A percentile compares a stretch with the other conserved stretches of the same genome.
Evolutionary conservation across 2,113 vertebrate genomes (phyloP).

Genomic region (Thalassoma bifasciatum): DNA sequence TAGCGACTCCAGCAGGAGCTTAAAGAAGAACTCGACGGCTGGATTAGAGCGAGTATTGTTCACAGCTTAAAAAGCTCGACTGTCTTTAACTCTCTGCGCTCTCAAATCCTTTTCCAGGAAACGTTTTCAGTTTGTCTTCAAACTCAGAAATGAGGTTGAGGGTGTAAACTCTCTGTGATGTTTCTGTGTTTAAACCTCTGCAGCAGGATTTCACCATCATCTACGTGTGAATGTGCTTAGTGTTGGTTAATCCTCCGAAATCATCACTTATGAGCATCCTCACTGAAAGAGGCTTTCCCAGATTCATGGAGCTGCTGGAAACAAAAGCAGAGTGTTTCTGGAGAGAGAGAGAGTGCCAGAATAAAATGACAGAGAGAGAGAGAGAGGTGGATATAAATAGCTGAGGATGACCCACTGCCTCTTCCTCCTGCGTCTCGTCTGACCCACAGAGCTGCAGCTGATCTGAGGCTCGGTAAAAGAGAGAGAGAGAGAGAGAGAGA

Average conservation of each 20-base stretch:
- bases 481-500: constrained; percentile 25
- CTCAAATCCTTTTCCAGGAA: not conserved
- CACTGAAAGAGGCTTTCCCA: constrained; percentile 28
- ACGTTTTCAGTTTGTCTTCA: not conserved
- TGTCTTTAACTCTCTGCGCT: not conserved
- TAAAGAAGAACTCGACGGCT: constrained; percentile 6
- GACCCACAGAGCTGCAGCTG: constrained; percentile 35
- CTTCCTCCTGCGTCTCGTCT: not conserved
- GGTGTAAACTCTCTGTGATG: not conserved
- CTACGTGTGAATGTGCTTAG: constrained; percentile 9
- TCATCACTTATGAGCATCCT: constrained; percentile 26
- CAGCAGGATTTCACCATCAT: constrained; percentile 11
- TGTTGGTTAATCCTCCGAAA: constrained; percentile 48
- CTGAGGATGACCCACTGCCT: not conserved
- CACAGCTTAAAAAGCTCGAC: constrained; percentile 7
- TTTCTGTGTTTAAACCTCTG: not conserved
- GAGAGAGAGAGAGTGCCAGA: not conserved
- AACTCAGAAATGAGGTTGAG: not conserved
- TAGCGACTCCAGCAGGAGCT: not conserved
- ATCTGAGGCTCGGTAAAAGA: constrained; percentile 24
- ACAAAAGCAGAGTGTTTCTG: constrained; percentile 28
- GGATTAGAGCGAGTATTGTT: constrained; percentile 15
- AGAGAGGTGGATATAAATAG: constrained; percentile 19
- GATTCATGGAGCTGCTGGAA: not conserved
- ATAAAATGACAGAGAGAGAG: not conserved